These are phyloP conservation scores for Brassicogethes aeneus DNA, from an alignment of 2,888 invertebrate species.

Conservation along the genomic window DNA sequence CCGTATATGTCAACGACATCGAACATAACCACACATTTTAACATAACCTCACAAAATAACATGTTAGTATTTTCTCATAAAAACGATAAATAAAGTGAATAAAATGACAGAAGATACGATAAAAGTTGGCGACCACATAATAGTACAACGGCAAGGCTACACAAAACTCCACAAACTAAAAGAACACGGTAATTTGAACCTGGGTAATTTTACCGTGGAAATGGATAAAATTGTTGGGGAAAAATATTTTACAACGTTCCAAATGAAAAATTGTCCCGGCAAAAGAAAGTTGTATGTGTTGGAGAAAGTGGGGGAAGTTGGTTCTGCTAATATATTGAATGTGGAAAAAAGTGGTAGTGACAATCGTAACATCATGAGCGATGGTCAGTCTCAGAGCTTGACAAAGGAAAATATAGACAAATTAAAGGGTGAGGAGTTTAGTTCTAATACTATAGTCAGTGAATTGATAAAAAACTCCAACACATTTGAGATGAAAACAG, in stretches of 20 bases:
- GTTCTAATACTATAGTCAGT: slow-evolving; percentile 76
- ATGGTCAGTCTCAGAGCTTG: slow-evolving; percentile 71
- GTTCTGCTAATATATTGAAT: slow-evolving; percentile 50
- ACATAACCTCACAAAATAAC: slow-evolving; percentile 9
- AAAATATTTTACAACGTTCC: slow-evolving; percentile 66
- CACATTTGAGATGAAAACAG: slow-evolving; percentile 84
- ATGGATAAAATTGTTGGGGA: slow-evolving; percentile 58
- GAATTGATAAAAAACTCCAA: slow-evolving; percentile 84
- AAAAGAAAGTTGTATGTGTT: slow-evolving; percentile 46
- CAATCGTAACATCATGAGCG: slow-evolving; percentile 76
- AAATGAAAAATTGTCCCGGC: slow-evolving; percentile 55
- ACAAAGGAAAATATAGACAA: slow-evolving; percentile 75
- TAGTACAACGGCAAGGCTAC: slow-evolving; percentile 70
- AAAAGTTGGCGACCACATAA: slow-evolving; percentile 60
- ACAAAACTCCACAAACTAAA: slow-evolving; percentile 68
- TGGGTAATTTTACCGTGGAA: slow-evolving; percentile 64
- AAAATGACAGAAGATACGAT: slow-evolving; percentile 36
- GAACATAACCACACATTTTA: neutral
- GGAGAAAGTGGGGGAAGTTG: slow-evolving; percentile 47
- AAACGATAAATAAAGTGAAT: slow-evolving; percentile 11
- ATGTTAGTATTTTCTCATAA: slow-evolving; percentile 2
- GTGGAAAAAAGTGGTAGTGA: slow-evolving; percentile 65
- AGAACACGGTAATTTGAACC: slow-evolving; percentile 49
- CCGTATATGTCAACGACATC: neutral
- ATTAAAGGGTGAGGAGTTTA: slow-evolving; percentile 65